Percentiles rank a stretch among this genome's conserved stretches.
Conservation (phyloP, 2,113 vertebrate species). For the Anoura caudifer region DNA sequence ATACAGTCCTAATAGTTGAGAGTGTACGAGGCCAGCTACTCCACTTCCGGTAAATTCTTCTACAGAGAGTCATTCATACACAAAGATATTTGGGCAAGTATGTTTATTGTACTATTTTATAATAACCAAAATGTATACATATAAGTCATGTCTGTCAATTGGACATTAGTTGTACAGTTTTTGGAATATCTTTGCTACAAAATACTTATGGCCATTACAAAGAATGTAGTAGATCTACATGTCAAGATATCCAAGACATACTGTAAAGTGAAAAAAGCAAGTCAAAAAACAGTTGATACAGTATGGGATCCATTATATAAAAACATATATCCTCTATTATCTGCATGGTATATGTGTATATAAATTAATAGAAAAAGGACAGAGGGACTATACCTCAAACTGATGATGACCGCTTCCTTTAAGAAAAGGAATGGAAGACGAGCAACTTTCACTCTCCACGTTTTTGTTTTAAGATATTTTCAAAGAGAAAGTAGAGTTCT, state of each 20-base stretch:
- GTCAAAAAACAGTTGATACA: background rate
- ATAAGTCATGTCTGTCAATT: background rate
- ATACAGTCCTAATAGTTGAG: background rate
- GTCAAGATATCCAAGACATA: background rate
- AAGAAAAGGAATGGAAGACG: background rate
- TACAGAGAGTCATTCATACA: background rate
- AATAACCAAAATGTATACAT: background rate
- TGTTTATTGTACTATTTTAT: background rate
- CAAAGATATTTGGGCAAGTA: background rate
- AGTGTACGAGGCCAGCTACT: background rate
- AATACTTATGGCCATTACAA: background rate
- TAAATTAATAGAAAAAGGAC: background rate
- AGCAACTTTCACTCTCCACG: background rate
- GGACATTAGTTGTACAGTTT: background rate
- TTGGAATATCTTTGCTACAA: background rate
- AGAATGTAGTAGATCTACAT: background rate
- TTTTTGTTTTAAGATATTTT: conserved; percentile 11
- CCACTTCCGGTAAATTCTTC: background rate
- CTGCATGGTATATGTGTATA: background rate
- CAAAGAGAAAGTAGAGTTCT: background rate
- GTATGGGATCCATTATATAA: background rate
- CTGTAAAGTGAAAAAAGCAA: background rate
- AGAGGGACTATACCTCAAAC: background rate
- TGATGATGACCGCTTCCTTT: background rate
- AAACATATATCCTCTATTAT: background rate